A percentile compares a stretch with the other conserved stretches of the same genome.
These are phyloP conservation scores for Chiloscyllium punctatum DNA, from an alignment of 2,797 vertebrate genomes.

Conservation along the genomic window DNA sequence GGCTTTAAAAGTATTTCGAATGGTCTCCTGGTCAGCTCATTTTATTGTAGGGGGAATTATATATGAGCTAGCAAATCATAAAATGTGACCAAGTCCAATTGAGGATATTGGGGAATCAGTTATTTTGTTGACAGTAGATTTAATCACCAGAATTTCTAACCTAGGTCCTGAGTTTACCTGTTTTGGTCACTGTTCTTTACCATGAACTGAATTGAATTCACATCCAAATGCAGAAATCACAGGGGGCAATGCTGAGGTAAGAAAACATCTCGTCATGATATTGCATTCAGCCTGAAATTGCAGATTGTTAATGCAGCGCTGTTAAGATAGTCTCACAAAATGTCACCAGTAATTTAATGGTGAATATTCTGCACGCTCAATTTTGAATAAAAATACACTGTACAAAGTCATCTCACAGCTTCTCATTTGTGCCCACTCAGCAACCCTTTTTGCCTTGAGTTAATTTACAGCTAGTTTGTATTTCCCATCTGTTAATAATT, in stretches of 20 bases:
- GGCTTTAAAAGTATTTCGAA: background rate
- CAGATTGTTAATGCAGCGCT: background rate
- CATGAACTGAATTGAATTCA: background rate
- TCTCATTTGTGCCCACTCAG: background rate
- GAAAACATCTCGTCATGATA: background rate
- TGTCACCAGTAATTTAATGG: background rate
- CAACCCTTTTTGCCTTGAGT: background rate
- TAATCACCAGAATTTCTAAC: too few species aligned
- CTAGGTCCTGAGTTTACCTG: background rate
- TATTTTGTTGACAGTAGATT: too few species aligned
- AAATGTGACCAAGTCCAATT: background rate
- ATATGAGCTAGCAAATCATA: background rate
- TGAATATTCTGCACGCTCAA: background rate
- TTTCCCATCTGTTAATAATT: slow-evolving; percentile 27
- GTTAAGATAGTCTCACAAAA: background rate
- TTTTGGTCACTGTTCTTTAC: background rate
- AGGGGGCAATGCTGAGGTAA: background rate
- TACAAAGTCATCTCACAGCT: background rate
- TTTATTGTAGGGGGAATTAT: background rate
- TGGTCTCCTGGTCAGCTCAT: too few species aligned
- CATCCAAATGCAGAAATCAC: background rate
- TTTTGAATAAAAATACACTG: background rate
- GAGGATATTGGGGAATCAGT: too few species aligned
- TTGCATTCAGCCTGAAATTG: background rate
- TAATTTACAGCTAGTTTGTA: background rate